Evolutionary conservation across 2,888 invertebrate genomes (phyloP).

Genomic region (Drosophila greeni): DNA sequence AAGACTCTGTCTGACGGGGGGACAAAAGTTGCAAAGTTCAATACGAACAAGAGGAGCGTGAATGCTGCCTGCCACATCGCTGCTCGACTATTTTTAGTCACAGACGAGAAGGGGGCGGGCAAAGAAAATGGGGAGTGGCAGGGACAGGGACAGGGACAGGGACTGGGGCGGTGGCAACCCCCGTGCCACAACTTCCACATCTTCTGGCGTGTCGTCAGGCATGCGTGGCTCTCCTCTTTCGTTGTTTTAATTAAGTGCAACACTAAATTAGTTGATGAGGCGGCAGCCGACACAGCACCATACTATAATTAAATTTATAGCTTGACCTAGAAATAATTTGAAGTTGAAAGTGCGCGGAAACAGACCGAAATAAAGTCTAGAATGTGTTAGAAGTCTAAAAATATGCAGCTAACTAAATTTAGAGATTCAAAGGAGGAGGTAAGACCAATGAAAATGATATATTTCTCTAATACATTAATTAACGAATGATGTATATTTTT

Average conservation of each 20-base stretch:
- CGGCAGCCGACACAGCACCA: slow-evolving; percentile 20
- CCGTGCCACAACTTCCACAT: slow-evolving; percentile 40
- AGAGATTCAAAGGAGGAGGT: not conserved
- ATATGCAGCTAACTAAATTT: slow-evolving; percentile 7
- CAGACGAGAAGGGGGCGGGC: slow-evolving; percentile 2
- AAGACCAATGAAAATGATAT: not conserved
- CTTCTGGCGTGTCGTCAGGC: slow-evolving; percentile 46
- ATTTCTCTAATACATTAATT: not conserved
- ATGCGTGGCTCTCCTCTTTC: slow-evolving; percentile 48
- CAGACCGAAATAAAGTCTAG: slow-evolving; percentile 17
- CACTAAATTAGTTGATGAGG: slow-evolving; percentile 68
- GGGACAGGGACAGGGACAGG: slow-evolving; percentile 3
- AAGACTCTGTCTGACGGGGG: slow-evolving; percentile 38
- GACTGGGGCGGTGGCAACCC: slow-evolving; percentile 29
- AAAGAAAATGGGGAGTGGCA: slow-evolving; percentile 30
- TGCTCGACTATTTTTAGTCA: slow-evolving; percentile 63
- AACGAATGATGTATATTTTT: not conserved
- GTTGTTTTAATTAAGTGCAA: slow-evolving; percentile 73
- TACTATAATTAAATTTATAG: slow-evolving; percentile 61
- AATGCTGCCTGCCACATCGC: slow-evolving; percentile 38
- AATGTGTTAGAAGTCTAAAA: slow-evolving; percentile 13
- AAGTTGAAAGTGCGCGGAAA: slow-evolving; percentile 45
- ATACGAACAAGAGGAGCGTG: slow-evolving; percentile 51
- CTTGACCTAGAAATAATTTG: slow-evolving; percentile 71
- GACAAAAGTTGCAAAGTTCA: slow-evolving; percentile 72